Evolutionary conservation across 2,113 vertebrate genomes (phyloP).

Genomic region (Sorex araneus): DNA sequence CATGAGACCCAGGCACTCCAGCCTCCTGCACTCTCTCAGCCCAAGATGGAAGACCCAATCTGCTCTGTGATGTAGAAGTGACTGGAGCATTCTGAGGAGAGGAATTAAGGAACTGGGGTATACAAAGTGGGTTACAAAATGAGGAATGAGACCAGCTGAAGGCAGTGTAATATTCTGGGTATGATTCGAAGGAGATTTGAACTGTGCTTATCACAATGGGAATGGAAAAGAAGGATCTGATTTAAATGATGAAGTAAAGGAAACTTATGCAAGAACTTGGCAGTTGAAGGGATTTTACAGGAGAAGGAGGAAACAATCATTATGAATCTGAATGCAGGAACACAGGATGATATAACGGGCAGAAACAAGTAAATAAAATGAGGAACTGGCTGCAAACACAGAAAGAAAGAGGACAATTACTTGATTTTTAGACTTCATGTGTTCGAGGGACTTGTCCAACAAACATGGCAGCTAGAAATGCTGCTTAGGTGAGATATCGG

Average conservation of each 20-base stretch:
- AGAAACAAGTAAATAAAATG: not conserved
- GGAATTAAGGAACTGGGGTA: not conserved
- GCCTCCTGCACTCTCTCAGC: too few relatives aligned
- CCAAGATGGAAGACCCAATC: not conserved
- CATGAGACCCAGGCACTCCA: too few relatives aligned
- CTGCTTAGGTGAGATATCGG: not conserved
- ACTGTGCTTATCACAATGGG: not conserved
- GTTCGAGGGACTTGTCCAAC: not conserved
- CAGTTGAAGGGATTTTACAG: not conserved
- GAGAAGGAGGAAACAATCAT: constrained; percentile 8
- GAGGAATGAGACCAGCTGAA: not conserved
- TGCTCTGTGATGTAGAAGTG: not conserved
- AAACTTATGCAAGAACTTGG: not conserved
- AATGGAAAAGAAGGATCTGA: not conserved
- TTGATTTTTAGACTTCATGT: not conserved
- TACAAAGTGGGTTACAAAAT: not conserved
- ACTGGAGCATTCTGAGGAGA: constrained; percentile 1
- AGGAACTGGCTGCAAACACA: not conserved
- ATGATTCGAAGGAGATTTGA: not conserved
- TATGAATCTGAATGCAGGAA: not conserved
- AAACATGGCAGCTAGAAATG: not conserved
- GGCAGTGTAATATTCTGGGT: not conserved
- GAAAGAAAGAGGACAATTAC: not conserved
- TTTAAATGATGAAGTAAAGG: constrained; percentile 28
- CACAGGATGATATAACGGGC: not conserved